A percentile compares a stretch with the other conserved stretches of the same genome.
Conservation (phyloP, 2,113 vertebrate species). For the Urocolius indicus region DNA sequence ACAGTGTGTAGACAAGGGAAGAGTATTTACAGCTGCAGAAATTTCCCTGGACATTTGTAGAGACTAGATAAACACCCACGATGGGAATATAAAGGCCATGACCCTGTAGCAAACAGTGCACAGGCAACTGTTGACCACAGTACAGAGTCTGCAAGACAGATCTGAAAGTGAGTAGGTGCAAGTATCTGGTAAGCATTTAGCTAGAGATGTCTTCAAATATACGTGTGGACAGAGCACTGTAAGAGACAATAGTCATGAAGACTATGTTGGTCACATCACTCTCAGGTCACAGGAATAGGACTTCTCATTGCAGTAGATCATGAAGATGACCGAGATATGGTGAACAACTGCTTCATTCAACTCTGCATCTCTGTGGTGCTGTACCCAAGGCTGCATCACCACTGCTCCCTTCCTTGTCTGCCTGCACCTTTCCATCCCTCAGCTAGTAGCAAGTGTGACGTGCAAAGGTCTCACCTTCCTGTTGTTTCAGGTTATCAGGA, state of each 20-base stretch:
- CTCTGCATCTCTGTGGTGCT: background rate
- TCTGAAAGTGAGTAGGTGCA: background rate
- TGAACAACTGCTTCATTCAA: rapidly evolving
- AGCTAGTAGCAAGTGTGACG: background rate
- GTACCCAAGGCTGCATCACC: background rate
- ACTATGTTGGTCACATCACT: background rate
- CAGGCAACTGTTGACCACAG: background rate
- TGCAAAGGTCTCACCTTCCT: background rate
- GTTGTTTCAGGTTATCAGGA: background rate
- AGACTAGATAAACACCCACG: background rate
- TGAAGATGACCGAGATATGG: background rate
- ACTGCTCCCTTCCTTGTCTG: background rate
- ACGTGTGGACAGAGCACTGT: background rate
- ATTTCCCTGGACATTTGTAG: background rate
- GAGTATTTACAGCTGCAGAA: background rate
- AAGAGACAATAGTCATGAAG: background rate
- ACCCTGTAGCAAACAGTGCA: background rate
- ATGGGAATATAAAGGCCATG: background rate
- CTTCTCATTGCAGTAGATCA: background rate
- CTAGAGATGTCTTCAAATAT: background rate
- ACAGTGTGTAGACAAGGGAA: background rate
- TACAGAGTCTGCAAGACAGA: background rate
- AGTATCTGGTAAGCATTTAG: background rate
- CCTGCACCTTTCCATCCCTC: background rate
- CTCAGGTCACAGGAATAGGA: background rate